These are phyloP conservation scores for Pholis gunnellus DNA, from an alignment of 2,113 vertebrate genomes.

Conservation along the genomic window DNA sequence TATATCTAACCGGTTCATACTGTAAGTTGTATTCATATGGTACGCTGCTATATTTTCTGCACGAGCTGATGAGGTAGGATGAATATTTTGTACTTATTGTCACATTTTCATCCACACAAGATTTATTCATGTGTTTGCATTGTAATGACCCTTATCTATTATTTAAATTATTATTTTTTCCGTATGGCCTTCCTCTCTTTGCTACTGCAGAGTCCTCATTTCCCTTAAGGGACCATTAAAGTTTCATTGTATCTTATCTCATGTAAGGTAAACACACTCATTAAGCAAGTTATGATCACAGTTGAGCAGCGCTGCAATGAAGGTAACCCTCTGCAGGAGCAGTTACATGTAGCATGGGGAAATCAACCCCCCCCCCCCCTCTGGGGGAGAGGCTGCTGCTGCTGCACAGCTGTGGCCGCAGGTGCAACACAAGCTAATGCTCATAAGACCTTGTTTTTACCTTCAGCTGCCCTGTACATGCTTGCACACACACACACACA, in stretches of 20 bases:
- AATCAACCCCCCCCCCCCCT: constrained; percentile 57
- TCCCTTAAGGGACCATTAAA: constrained; percentile 57
- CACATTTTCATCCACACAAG: not conserved
- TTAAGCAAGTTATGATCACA: constrained; percentile 76
- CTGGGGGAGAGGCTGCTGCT: constrained; percentile 10
- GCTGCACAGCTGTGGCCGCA: constrained; percentile 26
- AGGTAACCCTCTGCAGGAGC: constrained; percentile 36
- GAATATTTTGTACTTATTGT: not conserved
- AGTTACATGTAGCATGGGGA: constrained; percentile 57
- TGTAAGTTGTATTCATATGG: not conserved
- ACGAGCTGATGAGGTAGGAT: not conserved
- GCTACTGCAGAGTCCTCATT: not conserved
- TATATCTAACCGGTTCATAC: not conserved
- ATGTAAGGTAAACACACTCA: constrained; percentile 72
- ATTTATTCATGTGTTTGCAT: not conserved
- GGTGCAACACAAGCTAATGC: constrained; percentile 51
- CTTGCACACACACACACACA: not conserved
- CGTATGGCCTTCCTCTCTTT: not conserved
- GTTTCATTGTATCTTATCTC: constrained; percentile 64
- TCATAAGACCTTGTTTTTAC: not conserved
- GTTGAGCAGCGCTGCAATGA: constrained; percentile 56
- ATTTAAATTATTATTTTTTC: not conserved
- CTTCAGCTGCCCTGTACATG: not conserved
- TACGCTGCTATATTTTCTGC: not conserved
- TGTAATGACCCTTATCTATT: not conserved